A percentile compares a stretch with the other conserved stretches of the same genome.
Evolutionary conservation across 2,797 vertebrate species (phyloP).

Genomic region (Trachops cirrhosus): DNA sequence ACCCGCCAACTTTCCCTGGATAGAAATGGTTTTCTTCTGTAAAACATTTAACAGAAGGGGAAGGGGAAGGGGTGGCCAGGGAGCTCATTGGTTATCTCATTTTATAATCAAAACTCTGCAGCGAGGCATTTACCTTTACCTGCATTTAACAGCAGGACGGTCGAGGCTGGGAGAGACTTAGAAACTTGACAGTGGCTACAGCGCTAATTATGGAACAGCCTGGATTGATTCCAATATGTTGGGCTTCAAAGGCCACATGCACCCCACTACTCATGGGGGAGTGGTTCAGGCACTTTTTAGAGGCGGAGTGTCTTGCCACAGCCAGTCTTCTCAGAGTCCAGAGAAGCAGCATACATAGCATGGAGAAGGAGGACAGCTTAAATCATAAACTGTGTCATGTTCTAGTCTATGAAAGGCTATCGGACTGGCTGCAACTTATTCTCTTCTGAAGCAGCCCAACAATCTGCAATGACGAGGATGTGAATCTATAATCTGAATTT

Average conservation of each 20-base stretch:
- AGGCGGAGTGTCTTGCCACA: background rate
- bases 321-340: background rate
- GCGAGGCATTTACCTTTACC: background rate
- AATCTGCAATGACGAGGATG: slow-evolving; percentile 62
- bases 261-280: accelerated
- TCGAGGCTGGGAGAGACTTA: slow-evolving; percentile 19
- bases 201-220: background rate
- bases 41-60: background rate
- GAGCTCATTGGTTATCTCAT: background rate
- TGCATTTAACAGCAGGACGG: background rate
- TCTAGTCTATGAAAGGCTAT: background rate
- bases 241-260: background rate
- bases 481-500: slow-evolving; percentile 79
- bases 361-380: background rate
- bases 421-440: slow-evolving; percentile 7
- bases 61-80: background rate
- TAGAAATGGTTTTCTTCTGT: background rate
- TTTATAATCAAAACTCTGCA: background rate
- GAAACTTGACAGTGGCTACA: background rate
- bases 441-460: slow-evolving; percentile 52
- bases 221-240: background rate
- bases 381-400: background rate
- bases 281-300: background rate
- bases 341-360: background rate
- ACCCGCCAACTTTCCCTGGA: background rate